A percentile compares a stretch with the other conserved stretches of the same genome.
phyloP scores from a whole-genome alignment of 2,797 vertebrate species.

The Sebastes jordani region DNA sequence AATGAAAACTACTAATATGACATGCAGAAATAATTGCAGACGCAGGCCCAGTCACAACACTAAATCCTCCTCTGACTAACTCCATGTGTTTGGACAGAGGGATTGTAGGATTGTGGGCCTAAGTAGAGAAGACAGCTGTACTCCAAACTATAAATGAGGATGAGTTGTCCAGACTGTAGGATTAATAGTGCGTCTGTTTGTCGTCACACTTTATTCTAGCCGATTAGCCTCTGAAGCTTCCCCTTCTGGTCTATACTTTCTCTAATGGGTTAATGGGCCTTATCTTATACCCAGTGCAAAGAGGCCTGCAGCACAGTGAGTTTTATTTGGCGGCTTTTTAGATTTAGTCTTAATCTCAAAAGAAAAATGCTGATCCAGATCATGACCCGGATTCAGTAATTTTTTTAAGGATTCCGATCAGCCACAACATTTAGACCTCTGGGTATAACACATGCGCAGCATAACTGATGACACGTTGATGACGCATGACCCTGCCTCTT shows the following conservation, averaged over 20 bases:
- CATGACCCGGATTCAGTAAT: too few relatives aligned
- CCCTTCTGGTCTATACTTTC: not conserved
- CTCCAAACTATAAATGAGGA: not conserved
- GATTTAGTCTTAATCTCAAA: too few relatives aligned
- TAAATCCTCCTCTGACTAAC: not conserved
- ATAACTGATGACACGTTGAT: too few relatives aligned
- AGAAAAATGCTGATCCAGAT: too few relatives aligned
- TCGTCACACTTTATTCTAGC: not conserved
- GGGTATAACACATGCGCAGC: too few relatives aligned
- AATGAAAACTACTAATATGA: constrained; percentile 3
- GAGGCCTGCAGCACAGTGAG: too few relatives aligned
- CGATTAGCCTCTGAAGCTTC: not conserved
- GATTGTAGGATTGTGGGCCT: constrained; percentile 20
- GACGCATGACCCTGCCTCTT: too few relatives aligned
- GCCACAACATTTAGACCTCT: too few relatives aligned
- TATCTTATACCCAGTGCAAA: too few relatives aligned
- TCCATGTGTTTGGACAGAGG: constrained; percentile 25
- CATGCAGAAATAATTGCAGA: constrained; percentile 7
- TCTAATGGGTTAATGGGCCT: not conserved
- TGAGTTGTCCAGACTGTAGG: not conserved
- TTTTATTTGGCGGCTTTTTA: too few relatives aligned
- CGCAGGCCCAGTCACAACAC: not conserved
- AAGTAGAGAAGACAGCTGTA: not conserved
- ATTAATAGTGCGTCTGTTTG: constrained; percentile 9
- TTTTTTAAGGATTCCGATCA: too few relatives aligned